Base-by-base conservation (phyloP, 1,140 invertebrate species). In the Drosophila oshimai region DNA sequence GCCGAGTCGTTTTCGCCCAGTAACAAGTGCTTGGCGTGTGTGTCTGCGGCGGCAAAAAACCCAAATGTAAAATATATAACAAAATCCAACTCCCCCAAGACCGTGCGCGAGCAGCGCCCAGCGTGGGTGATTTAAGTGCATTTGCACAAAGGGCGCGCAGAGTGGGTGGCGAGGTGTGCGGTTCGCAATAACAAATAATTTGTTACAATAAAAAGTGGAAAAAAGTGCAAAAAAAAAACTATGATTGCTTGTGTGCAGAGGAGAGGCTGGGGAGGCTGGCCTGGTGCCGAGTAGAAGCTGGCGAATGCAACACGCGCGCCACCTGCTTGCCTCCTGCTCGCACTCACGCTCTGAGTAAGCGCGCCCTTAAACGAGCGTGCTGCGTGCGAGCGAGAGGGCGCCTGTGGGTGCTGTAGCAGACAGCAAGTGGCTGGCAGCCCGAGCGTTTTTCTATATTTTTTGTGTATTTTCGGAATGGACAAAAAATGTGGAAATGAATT, bases 1-100 rank as follows among this genome's bases (percentile, higher is more conserved):
- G 29, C n/a, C 49, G 26, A 12, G 33, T 24, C 37, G 9, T 37
- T 44, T 45, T 50, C 18, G 39, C 10, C 34, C 34, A 55, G 39
- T 33, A 65, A 62, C 55, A 72, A 72, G 61, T 62, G 60, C 55
- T 15, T 73, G 68, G 72, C 77, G 68, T 74, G 78, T 83, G 78
- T 83, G 74, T 84, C 78, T 78, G 74, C 78, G 78, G 78, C 78
- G 78, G 78, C 78, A 81, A 81, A 81, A 81, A 83, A 83, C 78
- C 53, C 78, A 75, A 83, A 62, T 72, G 79, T 67, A 74, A 72
- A 72, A 72, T 58, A 72, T 61, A 83, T 78, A 79, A 74, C 64
- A 72, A 78, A 84, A 77, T 76, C 41, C 44, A 75, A 75, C 74
- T 78, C 62, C 70, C 74, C 49, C 41, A 57, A 78, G 75, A 65